Conservation (phyloP, 2,113 vertebrate genomes). For the Oostethus manadensis region DNA sequence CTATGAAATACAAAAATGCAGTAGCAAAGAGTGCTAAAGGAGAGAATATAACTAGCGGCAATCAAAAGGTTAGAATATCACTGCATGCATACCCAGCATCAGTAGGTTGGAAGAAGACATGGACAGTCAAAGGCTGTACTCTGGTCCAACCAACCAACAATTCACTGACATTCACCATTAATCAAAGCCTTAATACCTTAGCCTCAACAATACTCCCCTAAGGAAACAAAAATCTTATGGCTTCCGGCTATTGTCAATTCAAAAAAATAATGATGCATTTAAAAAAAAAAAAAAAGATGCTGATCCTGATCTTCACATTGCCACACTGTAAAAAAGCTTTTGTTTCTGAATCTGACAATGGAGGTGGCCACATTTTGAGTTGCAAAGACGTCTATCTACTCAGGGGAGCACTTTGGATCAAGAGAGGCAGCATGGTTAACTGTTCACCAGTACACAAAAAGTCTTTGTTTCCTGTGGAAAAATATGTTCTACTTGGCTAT, state of each 20-base stretch:
- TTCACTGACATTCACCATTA: conserved; percentile 55
- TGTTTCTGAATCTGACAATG: conserved; percentile 1
- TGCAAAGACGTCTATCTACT: conserved; percentile 52
- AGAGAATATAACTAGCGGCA: conserved; percentile 75
- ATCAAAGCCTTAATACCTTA: conserved; percentile 79
- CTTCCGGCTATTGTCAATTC: background rate
- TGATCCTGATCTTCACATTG: conserved; percentile 18
- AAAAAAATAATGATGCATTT: background rate
- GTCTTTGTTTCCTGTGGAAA: conserved; percentile 78
- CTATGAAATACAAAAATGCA: conserved; percentile 41
- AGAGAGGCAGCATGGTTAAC: conserved; percentile 66
- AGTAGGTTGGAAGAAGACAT: conserved; percentile 55
- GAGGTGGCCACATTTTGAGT: background rate
- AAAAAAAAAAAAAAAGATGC: background rate
- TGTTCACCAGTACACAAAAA: conserved; percentile 65
- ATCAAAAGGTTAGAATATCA: conserved; percentile 80
- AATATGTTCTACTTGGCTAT: conserved; percentile 18
- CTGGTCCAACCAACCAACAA: conserved; percentile 66
- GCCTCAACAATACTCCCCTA: conserved; percentile 78
- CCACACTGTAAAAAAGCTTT: conserved; percentile 7
- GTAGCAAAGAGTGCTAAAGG: conserved; percentile 73
- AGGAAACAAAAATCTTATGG: conserved; percentile 47
- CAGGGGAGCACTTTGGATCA: conserved; percentile 73
- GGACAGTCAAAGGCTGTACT: conserved; percentile 47
- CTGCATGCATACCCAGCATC: conserved; percentile 76